Base-by-base conservation (phyloP, 2,888 invertebrate genomes). In the Idaea aversata region DNA sequence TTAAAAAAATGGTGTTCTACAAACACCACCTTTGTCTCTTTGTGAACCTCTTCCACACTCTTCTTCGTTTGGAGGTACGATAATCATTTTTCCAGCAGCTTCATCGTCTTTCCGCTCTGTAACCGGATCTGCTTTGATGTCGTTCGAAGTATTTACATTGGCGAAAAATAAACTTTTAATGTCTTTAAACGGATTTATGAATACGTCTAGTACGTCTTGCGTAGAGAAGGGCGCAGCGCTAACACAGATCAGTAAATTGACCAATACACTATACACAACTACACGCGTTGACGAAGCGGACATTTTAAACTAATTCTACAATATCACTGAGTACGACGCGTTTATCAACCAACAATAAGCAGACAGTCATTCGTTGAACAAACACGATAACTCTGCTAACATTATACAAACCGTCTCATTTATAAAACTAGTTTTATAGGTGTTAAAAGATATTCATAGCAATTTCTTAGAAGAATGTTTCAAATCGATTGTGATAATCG, bases 121-220 rank as follows among this genome's bases (percentile, higher is more conserved):
- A 64, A 70, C 57, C 15, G 69, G 62, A 61, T 67, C 69, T 38
- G 62, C 74, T 59, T 66, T 65, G 25, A 62, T 67, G 58, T 64
- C 63, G 7, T 57, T 47, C 61, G 65, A 59, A 25, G 59, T 60
- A 25, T 63, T 59, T 71, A 66, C 34, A 66, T 72, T 70, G 3
- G 64, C 35, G 36, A 65, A 35, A 65, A 75, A 63, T 16, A 71
- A 77, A 64, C 75, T 77, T 67, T 81, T 70, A 16, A 91, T 77
- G 70, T 90, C 90, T 68, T 81, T 81, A 5, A 91, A 71, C 5
- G 92, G 92, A 77, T 91, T 90, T 3, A 86, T 83, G 65, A 91
- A 91, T 67, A 89, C 78, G 59, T 85, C 82, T 1, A 85, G 72
- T 38, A 89, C 75, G 47, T 85, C 85, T 66, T 83, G 80, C 13